phyloP scores from a whole-genome alignment of 2,888 invertebrate species.

The Agriotes lineatus region DNA sequence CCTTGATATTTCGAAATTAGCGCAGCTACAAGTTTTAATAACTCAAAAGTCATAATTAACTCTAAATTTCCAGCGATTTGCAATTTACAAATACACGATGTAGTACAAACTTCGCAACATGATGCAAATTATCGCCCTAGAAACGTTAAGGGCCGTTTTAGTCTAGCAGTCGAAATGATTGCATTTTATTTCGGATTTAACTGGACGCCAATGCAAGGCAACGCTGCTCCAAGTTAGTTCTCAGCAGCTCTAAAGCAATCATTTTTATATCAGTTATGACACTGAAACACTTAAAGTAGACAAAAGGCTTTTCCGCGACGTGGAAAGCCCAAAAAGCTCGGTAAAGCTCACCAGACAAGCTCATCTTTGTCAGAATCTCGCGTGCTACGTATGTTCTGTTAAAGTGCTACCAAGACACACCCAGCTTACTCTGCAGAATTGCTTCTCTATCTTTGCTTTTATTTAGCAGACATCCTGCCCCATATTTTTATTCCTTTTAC shows the following conservation, averaged over 20 bases:
- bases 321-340: constrained; percentile 48
- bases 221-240: too few relatives aligned
- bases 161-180: too few relatives aligned
- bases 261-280: constrained; percentile 43
- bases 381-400: constrained; percentile 54
- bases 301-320: constrained; percentile 48
- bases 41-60: constrained; percentile 16
- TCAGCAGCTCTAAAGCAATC: constrained; percentile 27
- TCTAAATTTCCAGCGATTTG: constrained; percentile 10
- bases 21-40: constrained; percentile 14
- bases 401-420: constrained; percentile 59
- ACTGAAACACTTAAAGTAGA: constrained; percentile 47
- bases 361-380: constrained; percentile 53
- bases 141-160: background rate
- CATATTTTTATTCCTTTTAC: constrained; percentile 51
- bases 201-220: too few relatives aligned
- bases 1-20: background rate
- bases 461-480: constrained; percentile 48
- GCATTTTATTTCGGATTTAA: too few relatives aligned
- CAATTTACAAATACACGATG: constrained; percentile 14
- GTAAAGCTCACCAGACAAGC: constrained; percentile 51
- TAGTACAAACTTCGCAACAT: background rate
- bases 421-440: constrained; percentile 61
- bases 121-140: background rate
- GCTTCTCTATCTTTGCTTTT: constrained; percentile 55